Base-by-base conservation (phyloP, 2,797 vertebrate species). In the Betta splendens region DNA sequence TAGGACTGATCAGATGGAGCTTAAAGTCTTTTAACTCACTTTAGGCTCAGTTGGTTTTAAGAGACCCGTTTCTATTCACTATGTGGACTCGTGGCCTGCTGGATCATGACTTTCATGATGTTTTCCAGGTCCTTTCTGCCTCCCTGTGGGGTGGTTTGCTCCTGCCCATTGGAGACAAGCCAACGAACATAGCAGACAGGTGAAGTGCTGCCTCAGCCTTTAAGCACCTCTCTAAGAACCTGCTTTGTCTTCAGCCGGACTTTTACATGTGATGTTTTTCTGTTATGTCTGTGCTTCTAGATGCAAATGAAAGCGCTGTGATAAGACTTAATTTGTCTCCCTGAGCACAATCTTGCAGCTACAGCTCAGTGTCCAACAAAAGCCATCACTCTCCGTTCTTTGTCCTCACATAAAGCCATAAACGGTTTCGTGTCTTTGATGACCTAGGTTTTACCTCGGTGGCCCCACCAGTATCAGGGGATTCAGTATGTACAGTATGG, bases 401-500 rank as follows among this genome's bases (percentile, higher is more conserved):
- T 52, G 4, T 32, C 21, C 29, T 29, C 9, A 52, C 0, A 13
- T 2, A 37, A 43, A 12, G 1, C 7, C 16, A 3, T 5, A n/a
- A 18, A 18, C 1, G 37, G 10, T 52, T 66, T 49, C 46, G 0
- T 81, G 20, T 81, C 9, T 69, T 17, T 65, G 6, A 39, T 9
- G 0, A 12, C 17, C 17, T 33, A 99, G 97, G 89, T 99, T 98
- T 85, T 99, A 98, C 77, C 92, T 99, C 0, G 98, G 98, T 7
- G 98, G 98, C 40, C 96, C 97, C 20, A 99, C 97, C 1, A 99
- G 96, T 0, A 93, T 99, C 61, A 92, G 97, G 26, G 98, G 98
- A 5, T 99, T 99, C 88, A 97, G 95, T 64, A 99, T 98, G 98
- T 98, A 99, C 89, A 99, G 97, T 79, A 95, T 99, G 20, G 97